Evolutionary conservation across 2,113 vertebrate genomes (phyloP).

Genomic region (Neogale vison): DNA sequence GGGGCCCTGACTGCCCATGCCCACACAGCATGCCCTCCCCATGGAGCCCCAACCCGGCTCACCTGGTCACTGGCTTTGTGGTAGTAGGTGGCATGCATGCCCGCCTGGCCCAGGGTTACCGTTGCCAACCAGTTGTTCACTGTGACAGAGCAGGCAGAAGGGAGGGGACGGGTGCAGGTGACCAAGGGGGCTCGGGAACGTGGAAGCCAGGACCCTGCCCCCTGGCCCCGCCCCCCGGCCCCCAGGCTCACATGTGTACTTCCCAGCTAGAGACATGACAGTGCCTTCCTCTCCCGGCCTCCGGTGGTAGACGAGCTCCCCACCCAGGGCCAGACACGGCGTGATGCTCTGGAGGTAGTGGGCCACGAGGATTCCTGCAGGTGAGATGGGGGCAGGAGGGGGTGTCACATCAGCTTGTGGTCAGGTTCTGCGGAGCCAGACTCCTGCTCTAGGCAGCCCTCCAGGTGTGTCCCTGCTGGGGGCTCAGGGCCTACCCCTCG

Average conservation of each 20-base stretch:
- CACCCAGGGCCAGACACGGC: constrained; percentile 89
- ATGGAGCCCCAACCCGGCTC: neutral
- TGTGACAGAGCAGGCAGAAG: constrained; percentile 58
- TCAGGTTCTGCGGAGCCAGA: neutral
- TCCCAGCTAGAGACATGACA: constrained; percentile 90
- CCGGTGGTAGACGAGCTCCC: constrained; percentile 92
- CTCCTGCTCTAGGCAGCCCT: neutral
- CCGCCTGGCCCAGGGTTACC: constrained; percentile 90
- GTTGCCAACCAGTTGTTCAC: constrained; percentile 92
- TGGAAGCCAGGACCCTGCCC: neutral
- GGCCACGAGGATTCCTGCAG: constrained; percentile 90
- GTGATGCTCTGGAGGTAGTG: constrained; percentile 94
- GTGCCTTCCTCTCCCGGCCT: constrained; percentile 93
- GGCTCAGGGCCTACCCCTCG: neutral
- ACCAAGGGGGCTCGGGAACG: neutral
- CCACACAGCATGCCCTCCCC: rapidly evolving
- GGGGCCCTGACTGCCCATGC: rapidly evolving
- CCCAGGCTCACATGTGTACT: constrained; percentile 86
- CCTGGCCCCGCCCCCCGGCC: neutral
- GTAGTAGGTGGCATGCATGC: constrained; percentile 94
- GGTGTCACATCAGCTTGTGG: neutral
- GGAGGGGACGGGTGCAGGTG: neutral
- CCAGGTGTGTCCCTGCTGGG: neutral
- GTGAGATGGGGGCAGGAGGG: neutral
- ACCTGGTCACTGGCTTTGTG: constrained; percentile 96